phyloP scores from a whole-genome alignment of 2,888 invertebrate genomes.

The Synergus japonicus region DNA sequence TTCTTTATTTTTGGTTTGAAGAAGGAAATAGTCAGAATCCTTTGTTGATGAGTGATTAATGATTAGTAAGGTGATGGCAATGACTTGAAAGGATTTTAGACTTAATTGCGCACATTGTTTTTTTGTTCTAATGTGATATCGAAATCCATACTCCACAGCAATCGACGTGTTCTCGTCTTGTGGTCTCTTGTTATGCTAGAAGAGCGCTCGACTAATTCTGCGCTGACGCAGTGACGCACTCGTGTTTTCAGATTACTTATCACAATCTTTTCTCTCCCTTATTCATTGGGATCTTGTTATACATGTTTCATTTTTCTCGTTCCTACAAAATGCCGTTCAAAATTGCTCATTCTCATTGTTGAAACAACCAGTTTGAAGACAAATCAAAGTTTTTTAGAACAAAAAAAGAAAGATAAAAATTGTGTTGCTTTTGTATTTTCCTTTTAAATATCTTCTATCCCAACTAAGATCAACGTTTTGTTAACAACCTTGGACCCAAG shows the following conservation, averaged over 20 bases:
- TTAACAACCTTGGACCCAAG: no score
- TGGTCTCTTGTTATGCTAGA: constrained; percentile 30
- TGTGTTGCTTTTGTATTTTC: no score
- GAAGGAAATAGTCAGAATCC: background rate
- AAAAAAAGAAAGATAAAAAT: background rate
- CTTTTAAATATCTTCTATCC: no score
- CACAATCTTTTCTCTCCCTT: constrained; percentile 29
- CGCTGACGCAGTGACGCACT: constrained; percentile 36
- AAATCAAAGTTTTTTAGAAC: background rate
- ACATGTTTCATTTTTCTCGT: constrained; percentile 5
- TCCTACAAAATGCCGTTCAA: background rate
- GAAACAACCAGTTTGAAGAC: background rate
- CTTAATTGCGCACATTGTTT: constrained; percentile 18
- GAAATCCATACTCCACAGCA: constrained; percentile 20
- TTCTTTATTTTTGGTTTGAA: background rate
- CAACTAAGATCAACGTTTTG: no score
- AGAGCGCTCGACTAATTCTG: background rate
- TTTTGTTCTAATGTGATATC: constrained; percentile 22
- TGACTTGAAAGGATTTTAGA: constrained; percentile 27
- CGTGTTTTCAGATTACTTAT: constrained; percentile 34
- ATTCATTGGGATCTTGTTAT: constrained; percentile 5
- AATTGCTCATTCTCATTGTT: background rate
- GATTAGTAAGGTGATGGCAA: constrained; percentile 1
- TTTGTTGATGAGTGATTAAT: constrained; percentile 22
- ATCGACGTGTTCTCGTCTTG: constrained; percentile 16